Evolutionary conservation across 2,113 vertebrate species (phyloP).

Genomic region (Festucalex cinctus): DNA sequence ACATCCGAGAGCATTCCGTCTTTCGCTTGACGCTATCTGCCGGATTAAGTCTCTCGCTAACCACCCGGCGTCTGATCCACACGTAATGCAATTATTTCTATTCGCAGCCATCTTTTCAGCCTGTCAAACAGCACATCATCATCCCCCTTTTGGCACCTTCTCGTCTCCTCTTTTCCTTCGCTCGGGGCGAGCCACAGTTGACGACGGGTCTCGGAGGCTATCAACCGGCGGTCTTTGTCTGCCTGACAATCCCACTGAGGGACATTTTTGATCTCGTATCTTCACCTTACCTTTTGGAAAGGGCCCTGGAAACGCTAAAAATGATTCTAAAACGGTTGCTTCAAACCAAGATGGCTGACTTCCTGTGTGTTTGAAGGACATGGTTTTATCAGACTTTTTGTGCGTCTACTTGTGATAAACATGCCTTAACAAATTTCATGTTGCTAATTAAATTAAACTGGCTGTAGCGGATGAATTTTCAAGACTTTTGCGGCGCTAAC

Average conservation of each 20-base stretch:
- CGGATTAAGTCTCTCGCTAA: neutral
- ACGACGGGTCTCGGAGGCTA: slow-evolving; percentile 27
- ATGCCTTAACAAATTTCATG: neutral
- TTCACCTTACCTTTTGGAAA: slow-evolving; percentile 39
- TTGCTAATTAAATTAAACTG: neutral
- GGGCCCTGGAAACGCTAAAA: neutral
- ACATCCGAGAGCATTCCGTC: slow-evolving; percentile 27
- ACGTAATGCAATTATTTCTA: slow-evolving; percentile 10
- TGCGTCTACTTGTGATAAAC: no score
- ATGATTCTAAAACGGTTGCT: neutral
- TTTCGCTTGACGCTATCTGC: neutral
- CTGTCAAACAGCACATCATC: slow-evolving; percentile 10
- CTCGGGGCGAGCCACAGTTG: slow-evolving; percentile 25
- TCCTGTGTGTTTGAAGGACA: neutral
- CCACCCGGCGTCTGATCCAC: neutral
- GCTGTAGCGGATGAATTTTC: neutral
- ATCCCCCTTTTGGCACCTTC: slow-evolving; percentile 34
- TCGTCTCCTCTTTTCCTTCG: slow-evolving; percentile 25
- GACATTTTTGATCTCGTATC: slow-evolving; percentile 48
- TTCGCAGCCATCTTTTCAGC: slow-evolving; percentile 5
- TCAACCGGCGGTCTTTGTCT: slow-evolving; percentile 30
- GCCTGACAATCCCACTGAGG: slow-evolving; percentile 35
- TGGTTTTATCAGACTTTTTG: neutral
- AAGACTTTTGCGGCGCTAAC: neutral
- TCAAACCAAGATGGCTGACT: neutral